Evolutionary conservation across 2,888 invertebrate species (phyloP).

Genomic region (Leucozona laternaria): DNA sequence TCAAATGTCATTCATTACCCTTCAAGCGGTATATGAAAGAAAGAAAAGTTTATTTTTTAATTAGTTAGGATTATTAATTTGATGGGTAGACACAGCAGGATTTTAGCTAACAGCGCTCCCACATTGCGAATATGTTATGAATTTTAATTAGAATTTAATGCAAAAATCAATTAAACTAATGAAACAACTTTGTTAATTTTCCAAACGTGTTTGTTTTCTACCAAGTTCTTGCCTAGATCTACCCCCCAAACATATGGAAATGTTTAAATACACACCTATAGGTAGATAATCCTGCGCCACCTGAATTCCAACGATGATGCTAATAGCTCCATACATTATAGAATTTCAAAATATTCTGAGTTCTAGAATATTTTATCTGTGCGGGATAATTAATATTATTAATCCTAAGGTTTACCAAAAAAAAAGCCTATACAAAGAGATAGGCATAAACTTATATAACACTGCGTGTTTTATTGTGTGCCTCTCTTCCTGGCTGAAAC

Average conservation of each 20-base stretch:
- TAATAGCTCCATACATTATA: neutral
- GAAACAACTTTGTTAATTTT: slow-evolving; percentile 13
- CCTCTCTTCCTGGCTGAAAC: slow-evolving; percentile 24
- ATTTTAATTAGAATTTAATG: slow-evolving; percentile 23
- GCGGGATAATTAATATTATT: slow-evolving; percentile 62
- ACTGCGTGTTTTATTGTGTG: slow-evolving; percentile 55
- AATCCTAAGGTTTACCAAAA: slow-evolving; percentile 49
- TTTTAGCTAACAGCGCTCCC: neutral
- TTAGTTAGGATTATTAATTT: neutral
- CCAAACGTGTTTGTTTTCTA: slow-evolving; percentile 8
- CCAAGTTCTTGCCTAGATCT: neutral
- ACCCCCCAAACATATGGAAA: neutral
- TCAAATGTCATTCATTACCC: neutral
- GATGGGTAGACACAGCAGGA: neutral
- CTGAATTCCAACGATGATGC: slow-evolving; percentile 5
- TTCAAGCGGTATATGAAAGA: neutral
- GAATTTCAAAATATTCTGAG: neutral
- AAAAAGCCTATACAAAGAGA: neutral
- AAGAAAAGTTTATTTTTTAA: neutral
- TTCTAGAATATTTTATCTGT: slow-evolving; percentile 35
- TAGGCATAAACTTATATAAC: slow-evolving; percentile 45
- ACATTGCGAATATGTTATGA: neutral
- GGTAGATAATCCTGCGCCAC: neutral
- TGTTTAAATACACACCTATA: neutral
- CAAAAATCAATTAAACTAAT: slow-evolving; percentile 19